Percentiles rank a stretch among this genome's conserved stretches.
Conservation (phyloP, 2,888 invertebrate genomes). For the Brenthis daphne region DNA sequence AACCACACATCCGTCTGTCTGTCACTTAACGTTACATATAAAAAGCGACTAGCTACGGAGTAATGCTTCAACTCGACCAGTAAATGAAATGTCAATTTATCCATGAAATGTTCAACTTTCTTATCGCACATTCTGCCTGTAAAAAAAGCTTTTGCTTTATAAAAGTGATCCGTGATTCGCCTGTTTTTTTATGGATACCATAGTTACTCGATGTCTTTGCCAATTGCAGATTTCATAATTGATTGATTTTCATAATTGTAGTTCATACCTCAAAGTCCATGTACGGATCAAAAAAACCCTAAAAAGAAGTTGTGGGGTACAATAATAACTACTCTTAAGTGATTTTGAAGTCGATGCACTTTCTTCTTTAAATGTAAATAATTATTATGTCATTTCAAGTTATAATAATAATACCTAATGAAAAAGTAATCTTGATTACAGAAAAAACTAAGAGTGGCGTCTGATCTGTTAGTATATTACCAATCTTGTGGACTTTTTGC, state of each 20-base stretch:
- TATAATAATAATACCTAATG: not conserved
- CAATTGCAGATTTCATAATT: too few relatives aligned
- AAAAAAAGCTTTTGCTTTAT: conserved; percentile 26
- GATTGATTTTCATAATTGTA: too few relatives aligned
- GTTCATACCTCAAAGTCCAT: too few relatives aligned
- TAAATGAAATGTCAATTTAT: conserved; percentile 24
- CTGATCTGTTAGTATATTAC: conserved; percentile 1
- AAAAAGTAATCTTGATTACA: not conserved
- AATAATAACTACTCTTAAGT: not conserved
- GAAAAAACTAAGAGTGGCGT: not conserved
- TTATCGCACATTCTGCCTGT: conserved; percentile 18
- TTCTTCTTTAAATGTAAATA: not conserved
- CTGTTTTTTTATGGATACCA: too few relatives aligned
- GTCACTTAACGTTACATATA: conserved; percentile 22
- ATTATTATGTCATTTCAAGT: not conserved
- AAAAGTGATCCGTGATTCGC: conserved; percentile 21
- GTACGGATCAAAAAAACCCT: too few relatives aligned
- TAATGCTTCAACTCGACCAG: conserved; percentile 18
- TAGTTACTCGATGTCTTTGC: too few relatives aligned
- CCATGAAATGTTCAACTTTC: conserved; percentile 22
- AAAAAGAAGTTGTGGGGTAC: too few relatives aligned
- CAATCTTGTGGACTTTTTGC: not conserved
- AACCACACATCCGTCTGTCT: conserved; percentile 12
- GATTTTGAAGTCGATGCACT: not conserved
- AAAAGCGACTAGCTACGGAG: conserved; percentile 9